A percentile compares a stretch with the other conserved stretches of the same genome.
Conservation (phyloP, 2,797 vertebrate genomes). For the Arctocebus calabarensis region DNA sequence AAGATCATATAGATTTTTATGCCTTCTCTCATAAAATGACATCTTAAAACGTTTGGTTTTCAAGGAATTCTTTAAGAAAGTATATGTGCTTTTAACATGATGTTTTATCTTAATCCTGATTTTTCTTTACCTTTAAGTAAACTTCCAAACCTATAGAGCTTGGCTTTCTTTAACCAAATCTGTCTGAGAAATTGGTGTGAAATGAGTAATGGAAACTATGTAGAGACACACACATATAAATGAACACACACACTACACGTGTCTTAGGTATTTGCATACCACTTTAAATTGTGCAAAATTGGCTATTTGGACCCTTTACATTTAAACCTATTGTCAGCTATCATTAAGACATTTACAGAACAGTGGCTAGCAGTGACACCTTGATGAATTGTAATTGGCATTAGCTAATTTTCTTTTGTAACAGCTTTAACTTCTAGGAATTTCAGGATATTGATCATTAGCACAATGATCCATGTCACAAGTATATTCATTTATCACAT, state of each 20-base stretch:
- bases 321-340: constrained; percentile 70
- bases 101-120: not conserved
- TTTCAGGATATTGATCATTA: constrained; percentile 82
- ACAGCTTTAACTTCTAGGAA: constrained; percentile 71
- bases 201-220: not conserved
- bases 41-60: not conserved
- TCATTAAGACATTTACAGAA: constrained; percentile 82
- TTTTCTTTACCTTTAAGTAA: not conserved
- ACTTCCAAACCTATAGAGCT: not conserved
- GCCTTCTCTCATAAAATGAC: not conserved
- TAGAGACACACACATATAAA: not conserved
- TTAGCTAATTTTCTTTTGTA: constrained; percentile 78
- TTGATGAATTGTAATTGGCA: constrained; percentile 82
- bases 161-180: constrained; percentile 41
- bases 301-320: constrained; percentile 63
- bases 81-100: not conserved
- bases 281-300: constrained; percentile 65
- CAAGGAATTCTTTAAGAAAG: not conserved
- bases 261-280: not conserved
- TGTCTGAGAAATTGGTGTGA: not conserved
- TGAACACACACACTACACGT: not conserved
- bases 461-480: constrained; percentile 80
- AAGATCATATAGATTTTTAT: constrained; percentile 16
- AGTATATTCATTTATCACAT: constrained; percentile 81
- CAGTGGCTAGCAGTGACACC: constrained; percentile 77